phyloP scores from a whole-genome alignment of 2,797 vertebrate species.

The Cuniculus paca region DNA sequence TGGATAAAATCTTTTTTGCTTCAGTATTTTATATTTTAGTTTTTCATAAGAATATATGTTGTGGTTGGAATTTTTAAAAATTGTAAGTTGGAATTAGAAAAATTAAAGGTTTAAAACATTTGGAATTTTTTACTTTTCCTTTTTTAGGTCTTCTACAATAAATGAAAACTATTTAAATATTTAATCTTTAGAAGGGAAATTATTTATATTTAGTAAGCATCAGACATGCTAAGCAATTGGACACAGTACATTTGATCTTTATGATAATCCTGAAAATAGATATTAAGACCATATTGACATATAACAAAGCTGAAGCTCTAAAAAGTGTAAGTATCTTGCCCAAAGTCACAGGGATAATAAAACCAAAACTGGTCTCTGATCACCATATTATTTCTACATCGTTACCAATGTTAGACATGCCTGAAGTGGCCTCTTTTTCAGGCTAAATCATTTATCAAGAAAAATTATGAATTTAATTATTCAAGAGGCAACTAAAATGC shows the following conservation, averaged over 20 bases:
- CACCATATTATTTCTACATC: background rate
- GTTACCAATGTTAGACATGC: background rate
- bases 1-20: background rate
- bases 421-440: background rate
- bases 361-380: background rate
- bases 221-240: background rate
- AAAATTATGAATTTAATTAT: slow-evolving; percentile 70
- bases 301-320: background rate
- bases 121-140: background rate
- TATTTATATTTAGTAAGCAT: background rate
- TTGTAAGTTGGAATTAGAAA: background rate
- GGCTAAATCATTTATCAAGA: slow-evolving; percentile 56
- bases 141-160: background rate
- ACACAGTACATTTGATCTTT: slow-evolving; percentile 51
- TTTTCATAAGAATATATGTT: background rate
- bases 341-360: background rate
- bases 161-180: slow-evolving; percentile 44
- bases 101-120: slow-evolving; percentile 9
- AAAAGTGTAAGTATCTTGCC: background rate
- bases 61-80: slow-evolving; percentile 20
- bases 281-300: background rate
- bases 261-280: background rate
- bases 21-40: slow-evolving; percentile 28
- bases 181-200: slow-evolving; percentile 47
- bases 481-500: slow-evolving; percentile 54